phyloP scores from a whole-genome alignment of 2,113 vertebrate species.

The Coreoperca whiteheadi region DNA sequence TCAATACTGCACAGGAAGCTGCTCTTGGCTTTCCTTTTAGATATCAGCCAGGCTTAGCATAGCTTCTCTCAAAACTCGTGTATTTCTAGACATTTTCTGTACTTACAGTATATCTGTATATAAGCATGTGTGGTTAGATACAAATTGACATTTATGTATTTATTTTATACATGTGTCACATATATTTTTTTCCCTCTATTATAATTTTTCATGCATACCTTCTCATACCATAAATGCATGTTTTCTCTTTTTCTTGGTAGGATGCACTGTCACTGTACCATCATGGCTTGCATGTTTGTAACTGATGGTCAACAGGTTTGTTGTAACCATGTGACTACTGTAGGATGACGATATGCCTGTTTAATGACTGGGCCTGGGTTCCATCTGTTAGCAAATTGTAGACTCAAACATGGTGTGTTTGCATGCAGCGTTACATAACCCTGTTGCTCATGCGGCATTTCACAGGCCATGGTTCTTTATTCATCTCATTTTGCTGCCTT shows the following conservation, averaged over 20 bases:
- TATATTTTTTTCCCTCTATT: background rate
- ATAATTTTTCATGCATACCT: background rate
- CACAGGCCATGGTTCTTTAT: conserved; percentile 25
- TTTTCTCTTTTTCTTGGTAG: background rate
- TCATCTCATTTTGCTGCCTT: conserved; percentile 41
- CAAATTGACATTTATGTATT: background rate
- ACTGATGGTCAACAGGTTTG: conserved; percentile 41
- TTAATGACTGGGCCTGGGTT: conserved; percentile 34
- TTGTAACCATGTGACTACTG: conserved; percentile 29
- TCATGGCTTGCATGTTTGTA: background rate
- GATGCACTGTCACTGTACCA: background rate
- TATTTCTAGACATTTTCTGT: background rate
- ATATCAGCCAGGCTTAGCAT: background rate
- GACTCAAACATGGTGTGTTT: conserved; percentile 33
- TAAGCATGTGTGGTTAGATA: background rate
- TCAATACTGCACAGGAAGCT: background rate
- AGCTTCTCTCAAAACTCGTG: background rate
- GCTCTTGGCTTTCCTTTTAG: background rate
- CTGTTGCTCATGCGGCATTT: conserved; percentile 34
- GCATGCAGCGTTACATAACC: conserved; percentile 52
- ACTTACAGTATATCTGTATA: background rate
- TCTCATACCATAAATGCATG: background rate
- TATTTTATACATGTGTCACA: background rate
- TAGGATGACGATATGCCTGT: conserved; percentile 33
- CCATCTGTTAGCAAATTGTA: conserved; percentile 55